Base-by-base conservation (phyloP, 2,113 vertebrate genomes). In the Ammodytes marinus region DNA sequence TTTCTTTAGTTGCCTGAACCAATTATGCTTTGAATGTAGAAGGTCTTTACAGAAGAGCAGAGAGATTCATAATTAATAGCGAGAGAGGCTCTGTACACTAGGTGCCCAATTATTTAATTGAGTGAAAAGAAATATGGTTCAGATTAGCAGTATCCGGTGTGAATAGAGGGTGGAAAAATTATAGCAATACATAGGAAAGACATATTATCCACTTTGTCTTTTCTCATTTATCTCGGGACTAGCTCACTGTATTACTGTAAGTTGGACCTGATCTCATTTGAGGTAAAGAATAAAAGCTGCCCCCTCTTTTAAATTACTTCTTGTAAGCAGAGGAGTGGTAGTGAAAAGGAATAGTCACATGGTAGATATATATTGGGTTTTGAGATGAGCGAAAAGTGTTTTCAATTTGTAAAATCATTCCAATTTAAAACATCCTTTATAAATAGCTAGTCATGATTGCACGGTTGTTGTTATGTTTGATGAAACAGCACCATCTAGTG, bases 401-500 rank as follows among this genome's bases (percentile, higher is more conserved):
- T 35, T 84, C 9, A 27, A 27, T 27, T 27, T 27, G 27, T 27
- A 27, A 27, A 27, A 27, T 27, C 27, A 27, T 27, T 27, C 27
- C 27, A 27, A 27, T 27, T 27, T 27, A 27, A 27, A 27, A 27
- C 27, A 27, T 27, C 27, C 27, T 27, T 27, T 27, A 27, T 27
- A 27, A 27, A 27, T 27, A 27, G 27, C 27, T 27, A 27, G 27
- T 27, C 27, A 27, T 27, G 27, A 27, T 27, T 8, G n/a, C 50
- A 35, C 27, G n/a, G 35, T 19, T 39, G 13, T 60, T 47, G 59
- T 53, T 10, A 61, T 67, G 39, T 19, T 8, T 35, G 63, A 39
- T 59, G 43, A 83, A 90, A 91, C 73, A 85, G 5, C 65, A 27
- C 87, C 90, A 89, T 79, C 90, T 91, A 85, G 90, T 86, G 91